Base-by-base conservation (phyloP, 2,797 vertebrate genomes). In the Neosilurus mollespiculum region DNA sequence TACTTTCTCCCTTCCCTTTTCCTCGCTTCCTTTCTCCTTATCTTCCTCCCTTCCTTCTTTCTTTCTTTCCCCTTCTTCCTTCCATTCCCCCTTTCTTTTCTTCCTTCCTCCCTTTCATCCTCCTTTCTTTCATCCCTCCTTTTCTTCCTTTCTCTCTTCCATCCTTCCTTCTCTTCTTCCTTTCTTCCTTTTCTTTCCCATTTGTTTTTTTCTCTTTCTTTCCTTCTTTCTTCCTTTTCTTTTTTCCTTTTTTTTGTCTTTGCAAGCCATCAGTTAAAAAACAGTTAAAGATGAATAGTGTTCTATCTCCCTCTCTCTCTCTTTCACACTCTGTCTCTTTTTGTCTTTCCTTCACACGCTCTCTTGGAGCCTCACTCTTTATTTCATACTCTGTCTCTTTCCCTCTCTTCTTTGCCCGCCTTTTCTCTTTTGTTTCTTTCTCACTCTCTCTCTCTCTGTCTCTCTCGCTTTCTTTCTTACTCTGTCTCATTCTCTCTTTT, bases 221-320 rank as follows among this genome's bases (percentile, higher is more conserved):
- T 43, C 43, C 3, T 2, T 43, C 43, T 5, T 56, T 56, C 11
- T 8, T 56, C 9, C 9, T 8, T 56, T 56, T 56, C 15, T 56
- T 9, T 1, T 66, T 6, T 8, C 53, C 76, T 84, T 87, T 86
- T 34, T 70, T 91, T 89, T 90, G 86, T 92, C 85, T 78, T 51
- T 1, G 80, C 86, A 80, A 76, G 79, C 89, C 86, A 88, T 85
- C 24, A 88, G 62, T 72, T 72, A 73, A 73, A 49, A 81, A 89
- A 89, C 91, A 87, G 92, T 94, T 91, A 93, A 92, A 89, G 87
- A 84, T 89, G 86, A 83, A 90, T 93, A 92, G 77, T 92, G 88
- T 87, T 93, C 93, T 92, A 92, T 43, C 8, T 43, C 30, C 30
- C 30, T 43, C 18, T 5, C 51, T 56, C 51, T 73, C 43, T 43